These are phyloP conservation scores for Alosa alosa DNA, from an alignment of 2,113 vertebrate species.

Conservation along the genomic window DNA sequence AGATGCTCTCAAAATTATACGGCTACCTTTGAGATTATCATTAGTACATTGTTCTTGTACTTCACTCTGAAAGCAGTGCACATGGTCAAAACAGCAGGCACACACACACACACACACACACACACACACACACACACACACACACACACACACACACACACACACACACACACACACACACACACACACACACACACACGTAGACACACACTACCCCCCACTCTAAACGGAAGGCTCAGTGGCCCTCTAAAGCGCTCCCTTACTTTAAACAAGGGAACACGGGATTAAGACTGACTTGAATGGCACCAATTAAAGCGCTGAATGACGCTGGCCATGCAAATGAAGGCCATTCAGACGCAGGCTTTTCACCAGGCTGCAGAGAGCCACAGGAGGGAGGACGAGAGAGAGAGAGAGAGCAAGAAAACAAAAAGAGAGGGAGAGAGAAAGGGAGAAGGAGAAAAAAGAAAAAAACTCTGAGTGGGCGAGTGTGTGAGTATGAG, in stretches of 20 bases:
- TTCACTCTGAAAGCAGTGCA: background rate
- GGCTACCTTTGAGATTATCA: conserved; percentile 1
- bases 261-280: conserved; percentile 46
- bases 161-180: background rate
- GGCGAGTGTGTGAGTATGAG: conserved; percentile 5
- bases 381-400: conserved; percentile 27
- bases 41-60: background rate
- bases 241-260: conserved; percentile 18
- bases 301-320: conserved; percentile 53
- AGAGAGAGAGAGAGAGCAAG: conserved; percentile 4
- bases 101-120: conserved; percentile 14
- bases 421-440: background rate
- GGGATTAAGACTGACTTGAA: conserved; percentile 51
- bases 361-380: conserved; percentile 22
- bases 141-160: background rate
- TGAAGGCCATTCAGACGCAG: conserved; percentile 32
- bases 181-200: background rate
- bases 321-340: conserved; percentile 53
- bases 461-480: background rate
- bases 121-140: conserved; percentile 10
- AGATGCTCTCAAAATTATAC: background rate
- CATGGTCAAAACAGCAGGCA: conserved; percentile 8
- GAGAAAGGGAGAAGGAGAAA: background rate
- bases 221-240: conserved; percentile 5
- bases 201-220: background rate